Base-by-base conservation (phyloP, 2,113 vertebrate genomes). In the Arvicanthis niloticus region DNA sequence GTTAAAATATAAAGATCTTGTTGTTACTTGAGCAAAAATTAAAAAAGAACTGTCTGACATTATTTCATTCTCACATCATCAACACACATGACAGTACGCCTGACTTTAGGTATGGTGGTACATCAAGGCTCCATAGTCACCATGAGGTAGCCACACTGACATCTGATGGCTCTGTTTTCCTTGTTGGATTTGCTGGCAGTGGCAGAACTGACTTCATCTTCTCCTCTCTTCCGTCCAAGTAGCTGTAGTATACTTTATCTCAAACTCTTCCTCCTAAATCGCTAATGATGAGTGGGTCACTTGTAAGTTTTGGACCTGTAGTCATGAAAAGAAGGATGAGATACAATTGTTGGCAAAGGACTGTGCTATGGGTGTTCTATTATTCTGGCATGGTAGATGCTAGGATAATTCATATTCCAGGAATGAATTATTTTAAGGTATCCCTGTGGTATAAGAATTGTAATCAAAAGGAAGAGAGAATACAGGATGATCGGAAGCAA, bases 1-100 rank as follows among this genome's bases (percentile, higher is more conserved):
- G 77, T 80, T 92, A 94, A 85, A 84, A 70, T 77, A 45, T 5
- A 89, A 89, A 84, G 37, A 60, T 51, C 45, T 51, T 88, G 26
- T 37, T 67, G 24, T 76, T 77, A 24, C 53, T 91, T 78, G 37
- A 91, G 70, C 42, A 5, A 89, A 81, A 88, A 93, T 75, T 13
- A 1, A 34, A n/a, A 78, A 68, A 88, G 17, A 26, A 48, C 1
- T 85, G 53, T 60, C 72, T 72, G 37, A 24, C 5, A 15, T 24
- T 65, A 58, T 24, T n/a, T 65, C 22, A 8, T 21, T 48, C 29
- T 37, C 48, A 19, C 6, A 15, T 42, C 51, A 78, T 17, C 15
- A 29, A 77, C 34, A 29, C 16, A 42, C 40, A 42, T 26, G 48
- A 58, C 17, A 13, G 12, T 0, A 40, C 62, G 1, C 2, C 2